These are phyloP conservation scores for Clarias gariepinus DNA, from an alignment of 2,113 vertebrate genomes.

Conservation along the genomic window DNA sequence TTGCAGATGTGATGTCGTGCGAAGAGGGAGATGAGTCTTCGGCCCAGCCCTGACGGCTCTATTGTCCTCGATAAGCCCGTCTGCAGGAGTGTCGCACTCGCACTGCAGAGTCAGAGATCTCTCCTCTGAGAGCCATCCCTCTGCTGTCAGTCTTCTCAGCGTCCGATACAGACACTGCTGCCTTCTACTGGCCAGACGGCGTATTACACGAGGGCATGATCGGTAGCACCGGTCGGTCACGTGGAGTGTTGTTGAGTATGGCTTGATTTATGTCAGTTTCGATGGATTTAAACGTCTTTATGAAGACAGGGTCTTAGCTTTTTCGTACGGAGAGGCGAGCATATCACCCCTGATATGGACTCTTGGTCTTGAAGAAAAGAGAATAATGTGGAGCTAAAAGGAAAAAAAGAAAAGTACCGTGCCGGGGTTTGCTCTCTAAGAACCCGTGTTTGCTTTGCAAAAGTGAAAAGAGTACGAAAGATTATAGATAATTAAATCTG, in stretches of 20 bases:
- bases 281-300: conserved; percentile 31
- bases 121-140: conserved; percentile 63
- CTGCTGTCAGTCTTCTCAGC: conserved; percentile 64
- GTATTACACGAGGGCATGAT: conserved; percentile 31
- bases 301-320: conserved; percentile 53
- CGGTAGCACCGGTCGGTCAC: neutral
- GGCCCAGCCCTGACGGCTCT: conserved; percentile 52
- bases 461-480: neutral
- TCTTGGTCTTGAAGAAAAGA: too few species aligned
- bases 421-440: too few species aligned
- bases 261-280: neutral
- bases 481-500: neutral
- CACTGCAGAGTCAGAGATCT: conserved; percentile 73
- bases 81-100: conserved; percentile 75
- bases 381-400: neutral
- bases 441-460: neutral
- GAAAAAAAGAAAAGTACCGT: neutral
- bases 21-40: conserved; percentile 40
- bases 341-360: too few species aligned
- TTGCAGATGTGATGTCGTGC: conserved; percentile 50
- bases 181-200: conserved; percentile 63
- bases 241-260: neutral
- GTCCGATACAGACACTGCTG: conserved; percentile 63
- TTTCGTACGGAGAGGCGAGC: neutral
- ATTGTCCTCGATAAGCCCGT: conserved; percentile 66